phyloP scores from a whole-genome alignment of 1,140 invertebrate species.

The Carcinoscorpius rotundicauda region DNA sequence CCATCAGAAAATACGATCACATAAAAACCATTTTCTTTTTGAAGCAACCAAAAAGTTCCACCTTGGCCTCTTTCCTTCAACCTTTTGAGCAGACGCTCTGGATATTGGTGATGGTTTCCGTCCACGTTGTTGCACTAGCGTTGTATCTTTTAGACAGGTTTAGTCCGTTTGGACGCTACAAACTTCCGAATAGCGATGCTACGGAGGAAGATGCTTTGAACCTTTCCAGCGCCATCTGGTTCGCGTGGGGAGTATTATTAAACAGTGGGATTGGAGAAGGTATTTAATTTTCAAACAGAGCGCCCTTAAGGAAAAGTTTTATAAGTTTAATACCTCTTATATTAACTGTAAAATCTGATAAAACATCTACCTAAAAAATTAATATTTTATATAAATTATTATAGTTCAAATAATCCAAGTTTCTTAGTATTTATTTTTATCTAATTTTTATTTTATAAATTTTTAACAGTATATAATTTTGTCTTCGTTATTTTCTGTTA shows the following conservation, averaged over 20 bases:
- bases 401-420: no score
- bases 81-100: conserved; percentile 97
- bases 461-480: no score
- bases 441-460: no score
- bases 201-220: conserved; percentile 98
- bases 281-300: conserved; percentile 24
- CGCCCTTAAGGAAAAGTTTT: no score
- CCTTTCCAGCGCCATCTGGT: conserved; percentile 97
- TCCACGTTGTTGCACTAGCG: conserved; percentile 92
- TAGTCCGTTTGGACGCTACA: conserved; percentile 88
- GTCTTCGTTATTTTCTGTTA: no score
- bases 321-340: no score
- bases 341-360: no score
- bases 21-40: conserved; percentile 17
- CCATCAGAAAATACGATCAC: no score
- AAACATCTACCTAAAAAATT: no score
- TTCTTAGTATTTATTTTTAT: no score
- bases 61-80: conserved; percentile 95
- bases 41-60: conserved; percentile 83
- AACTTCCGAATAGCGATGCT: conserved; percentile 41
- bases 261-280: conserved; percentile 99
- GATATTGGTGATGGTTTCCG: conserved; percentile 95
- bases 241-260: conserved; percentile 96
- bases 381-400: no score
- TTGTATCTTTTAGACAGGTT: conserved; percentile 93